Percentiles rank a stretch among this genome's conserved stretches.
phyloP scores from a whole-genome alignment of 23 tunicate species.

The Oikopleura albicans region DNA sequence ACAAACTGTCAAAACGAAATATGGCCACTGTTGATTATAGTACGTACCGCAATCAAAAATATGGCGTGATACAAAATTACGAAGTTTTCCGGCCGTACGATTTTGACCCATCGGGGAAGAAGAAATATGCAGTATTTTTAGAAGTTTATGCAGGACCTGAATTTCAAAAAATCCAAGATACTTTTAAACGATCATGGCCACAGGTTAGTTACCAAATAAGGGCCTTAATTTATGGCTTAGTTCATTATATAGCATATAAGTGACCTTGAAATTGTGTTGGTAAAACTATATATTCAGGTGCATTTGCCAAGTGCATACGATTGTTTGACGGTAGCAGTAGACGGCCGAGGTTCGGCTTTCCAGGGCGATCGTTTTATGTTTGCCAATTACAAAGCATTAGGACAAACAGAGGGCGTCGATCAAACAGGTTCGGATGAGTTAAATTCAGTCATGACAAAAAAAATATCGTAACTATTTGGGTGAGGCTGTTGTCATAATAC shows the following conservation, averaged over 20 bases:
- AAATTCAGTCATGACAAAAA: no score
- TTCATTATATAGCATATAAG: no score
- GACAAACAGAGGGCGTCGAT: conserved; percentile 70
- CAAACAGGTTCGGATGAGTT: conserved; percentile 94
- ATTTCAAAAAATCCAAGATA: conserved; percentile 46
- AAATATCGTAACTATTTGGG: no score
- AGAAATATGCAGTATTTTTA: conserved; percentile 52
- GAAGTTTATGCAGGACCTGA: conserved; percentile 99
- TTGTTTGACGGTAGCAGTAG: conserved; percentile 57
- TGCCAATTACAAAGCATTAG: conserved; percentile 40
- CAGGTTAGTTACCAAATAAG: no score
- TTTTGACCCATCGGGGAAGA: conserved; percentile 25
- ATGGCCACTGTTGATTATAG: conserved; percentile 43
- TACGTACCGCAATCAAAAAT: conserved; percentile 25
- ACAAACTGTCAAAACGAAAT: conserved; percentile 20
- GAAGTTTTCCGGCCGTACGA: conserved; percentile 55
- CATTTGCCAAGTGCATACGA: conserved; percentile 68
- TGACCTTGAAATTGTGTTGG: no score
- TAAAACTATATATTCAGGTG: no score
- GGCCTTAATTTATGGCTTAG: no score
- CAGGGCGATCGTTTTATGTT: conserved; percentile 95
- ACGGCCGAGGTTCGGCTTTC: conserved; percentile 84
- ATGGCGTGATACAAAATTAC: conserved; percentile 28
- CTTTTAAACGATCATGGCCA: conserved; percentile 46
- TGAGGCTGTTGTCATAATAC: no score